Evolutionary conservation across 2,113 vertebrate species (phyloP).

Genomic region (Haliaeetus leucogaster): DNA sequence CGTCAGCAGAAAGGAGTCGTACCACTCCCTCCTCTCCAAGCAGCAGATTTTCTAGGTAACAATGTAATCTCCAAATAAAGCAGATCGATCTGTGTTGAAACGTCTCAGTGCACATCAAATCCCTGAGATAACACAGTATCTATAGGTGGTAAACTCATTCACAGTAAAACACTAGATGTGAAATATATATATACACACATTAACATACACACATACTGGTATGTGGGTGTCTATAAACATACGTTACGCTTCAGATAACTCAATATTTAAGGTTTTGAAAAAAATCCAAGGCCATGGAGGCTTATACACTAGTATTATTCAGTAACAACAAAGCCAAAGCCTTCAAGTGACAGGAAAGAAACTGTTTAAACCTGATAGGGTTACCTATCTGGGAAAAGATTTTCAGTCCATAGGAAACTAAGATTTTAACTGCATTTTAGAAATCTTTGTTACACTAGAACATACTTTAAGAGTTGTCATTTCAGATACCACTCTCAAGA

Average conservation of each 20-base stretch:
- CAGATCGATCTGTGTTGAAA: not conserved
- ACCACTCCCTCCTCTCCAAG: not conserved
- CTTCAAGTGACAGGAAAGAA: not conserved
- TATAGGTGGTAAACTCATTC: fast-evolving
- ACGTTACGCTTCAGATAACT: fast-evolving
- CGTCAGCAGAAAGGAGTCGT: fast-evolving
- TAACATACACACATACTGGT: fast-evolving
- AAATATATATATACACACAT: fast-evolving
- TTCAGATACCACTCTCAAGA: not conserved
- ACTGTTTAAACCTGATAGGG: too few relatives aligned
- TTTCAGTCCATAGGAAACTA: not conserved
- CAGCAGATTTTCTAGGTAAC: not conserved
- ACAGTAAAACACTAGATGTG: too few relatives aligned
- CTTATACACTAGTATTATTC: not conserved
- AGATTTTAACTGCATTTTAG: not conserved
- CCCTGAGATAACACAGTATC: not conserved
- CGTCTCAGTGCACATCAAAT: fast-evolving
- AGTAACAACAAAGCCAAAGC: not conserved
- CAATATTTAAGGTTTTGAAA: not conserved
- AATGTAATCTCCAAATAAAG: not conserved
- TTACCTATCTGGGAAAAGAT: not conserved
- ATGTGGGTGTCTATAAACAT: fast-evolving
- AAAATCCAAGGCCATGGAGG: not conserved
- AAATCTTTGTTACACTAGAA: not conserved
- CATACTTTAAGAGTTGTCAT: fast-evolving